Base-by-base conservation (phyloP, 2,797 vertebrate genomes). In the Sebastes oblongus region DNA sequence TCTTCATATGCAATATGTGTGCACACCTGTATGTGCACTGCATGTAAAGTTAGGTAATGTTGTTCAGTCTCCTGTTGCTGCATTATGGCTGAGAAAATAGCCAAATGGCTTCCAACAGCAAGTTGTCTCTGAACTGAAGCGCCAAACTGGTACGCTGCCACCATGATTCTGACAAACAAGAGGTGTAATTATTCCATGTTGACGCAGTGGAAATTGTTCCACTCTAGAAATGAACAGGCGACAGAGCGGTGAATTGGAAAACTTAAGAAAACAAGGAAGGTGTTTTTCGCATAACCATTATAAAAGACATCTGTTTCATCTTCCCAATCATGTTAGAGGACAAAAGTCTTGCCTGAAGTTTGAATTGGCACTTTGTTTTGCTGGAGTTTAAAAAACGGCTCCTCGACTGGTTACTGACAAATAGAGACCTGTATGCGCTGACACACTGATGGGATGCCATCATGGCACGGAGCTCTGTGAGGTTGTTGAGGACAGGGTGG, bases 371-470 rank as follows among this genome's bases (percentile, higher is more conserved):
- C 6, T 58, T 72, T n/a, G 14, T 27, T 55, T 58, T 30, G 3
- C 22, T 18, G 5, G 24, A 30, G 24, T 32, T 25, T 25, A 10
- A n/a, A 76, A 68, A 76, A 52, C 24, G 5, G 3, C 22, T 65
- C 12, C 6, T 14, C 0, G 1, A 20, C 30, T 69, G 34, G 34
- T 56, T 55, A 39, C 67, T 75, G 77, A 84, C 60, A 83, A 67
- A 77, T 64, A 60, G 27, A 75, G 46, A 77, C 34, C 64, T 42
- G 36, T 66, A 54, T 18, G 25, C 72, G 39, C 52, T 72, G 73
- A 61, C 39, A 75, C 55, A 55, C 16, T 50, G 75, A 75, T 75
- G 55, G 46, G 66, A 75, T 74, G 84, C 69, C 73, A 81, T 50
- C 16, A 30, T 36, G 74, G 39, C 61, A 60, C 36, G 14, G 50